Evolutionary conservation across 2,113 vertebrate genomes (phyloP).

Genomic region (Sinocyclocheilus rhinocerous): DNA sequence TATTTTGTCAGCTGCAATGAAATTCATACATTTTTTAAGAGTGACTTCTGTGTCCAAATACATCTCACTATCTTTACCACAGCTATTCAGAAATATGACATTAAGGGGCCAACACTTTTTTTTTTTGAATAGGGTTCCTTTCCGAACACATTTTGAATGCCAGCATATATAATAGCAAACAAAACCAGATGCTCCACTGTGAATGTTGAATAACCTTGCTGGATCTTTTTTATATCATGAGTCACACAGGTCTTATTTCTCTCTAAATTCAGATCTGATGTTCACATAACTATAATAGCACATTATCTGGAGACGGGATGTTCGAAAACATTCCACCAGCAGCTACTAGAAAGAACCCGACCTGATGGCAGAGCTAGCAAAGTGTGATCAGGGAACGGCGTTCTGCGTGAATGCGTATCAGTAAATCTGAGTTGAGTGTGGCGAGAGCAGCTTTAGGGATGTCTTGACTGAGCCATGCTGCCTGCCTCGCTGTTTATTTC

Average conservation of each 20-base stretch:
- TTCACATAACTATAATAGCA: conserved; percentile 14
- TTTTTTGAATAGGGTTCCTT: neutral
- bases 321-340: neutral
- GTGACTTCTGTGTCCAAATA: neutral
- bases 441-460: conserved; percentile 33
- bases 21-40: neutral
- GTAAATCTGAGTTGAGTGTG: neutral
- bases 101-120: neutral
- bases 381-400: neutral
- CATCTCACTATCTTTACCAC: neutral
- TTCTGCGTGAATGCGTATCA: conserved; percentile 16
- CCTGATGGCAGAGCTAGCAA: conserved; percentile 2
- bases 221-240: neutral
- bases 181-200: neutral
- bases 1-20: neutral
- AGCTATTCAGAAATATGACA: neutral
- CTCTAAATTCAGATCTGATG: neutral
- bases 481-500: conserved; percentile 33
- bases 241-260: neutral
- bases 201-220: neutral
- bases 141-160: neutral
- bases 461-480: neutral
- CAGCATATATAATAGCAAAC: neutral
- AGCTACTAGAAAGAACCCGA: neutral
- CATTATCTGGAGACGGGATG: neutral